These are phyloP conservation scores for Pedetes capensis DNA, from an alignment of 2,113 vertebrate species.

Conservation along the genomic window DNA sequence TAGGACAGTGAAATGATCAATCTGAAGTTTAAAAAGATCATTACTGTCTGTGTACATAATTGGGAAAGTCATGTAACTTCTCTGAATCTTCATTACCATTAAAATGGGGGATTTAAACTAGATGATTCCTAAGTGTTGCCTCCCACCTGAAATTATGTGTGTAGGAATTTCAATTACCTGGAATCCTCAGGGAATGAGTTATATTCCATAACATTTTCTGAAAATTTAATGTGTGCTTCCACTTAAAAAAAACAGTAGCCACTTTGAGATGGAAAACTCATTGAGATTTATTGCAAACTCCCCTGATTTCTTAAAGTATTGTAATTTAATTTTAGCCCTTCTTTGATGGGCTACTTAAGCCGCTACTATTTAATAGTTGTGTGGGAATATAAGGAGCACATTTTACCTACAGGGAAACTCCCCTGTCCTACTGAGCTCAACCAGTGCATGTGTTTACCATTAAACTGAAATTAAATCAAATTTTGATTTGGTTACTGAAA, in stretches of 20 bases:
- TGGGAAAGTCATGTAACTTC: background rate
- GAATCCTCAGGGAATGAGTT: background rate
- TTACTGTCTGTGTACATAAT: background rate
- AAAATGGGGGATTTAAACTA: background rate
- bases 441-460: background rate
- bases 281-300: background rate
- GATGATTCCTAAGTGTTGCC: background rate
- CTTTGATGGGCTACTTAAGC: too few relatives aligned
- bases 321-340: too few relatives aligned
- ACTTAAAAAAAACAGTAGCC: background rate
- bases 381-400: too few relatives aligned
- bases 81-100: background rate
- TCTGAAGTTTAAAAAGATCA: background rate
- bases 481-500: constrained; percentile 27
- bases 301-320: too few relatives aligned
- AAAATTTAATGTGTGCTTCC: constrained; percentile 8
- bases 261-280: background rate
- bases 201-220: background rate
- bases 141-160: background rate
- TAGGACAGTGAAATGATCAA: background rate
- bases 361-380: too few relatives aligned
- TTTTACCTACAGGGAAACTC: too few relatives aligned
- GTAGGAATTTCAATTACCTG: background rate
- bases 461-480: background rate
- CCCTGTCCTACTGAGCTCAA: too few relatives aligned